These are phyloP conservation scores for Diarsia mendica DNA, from an alignment of 2,888 invertebrate genomes.

Conservation along the genomic window DNA sequence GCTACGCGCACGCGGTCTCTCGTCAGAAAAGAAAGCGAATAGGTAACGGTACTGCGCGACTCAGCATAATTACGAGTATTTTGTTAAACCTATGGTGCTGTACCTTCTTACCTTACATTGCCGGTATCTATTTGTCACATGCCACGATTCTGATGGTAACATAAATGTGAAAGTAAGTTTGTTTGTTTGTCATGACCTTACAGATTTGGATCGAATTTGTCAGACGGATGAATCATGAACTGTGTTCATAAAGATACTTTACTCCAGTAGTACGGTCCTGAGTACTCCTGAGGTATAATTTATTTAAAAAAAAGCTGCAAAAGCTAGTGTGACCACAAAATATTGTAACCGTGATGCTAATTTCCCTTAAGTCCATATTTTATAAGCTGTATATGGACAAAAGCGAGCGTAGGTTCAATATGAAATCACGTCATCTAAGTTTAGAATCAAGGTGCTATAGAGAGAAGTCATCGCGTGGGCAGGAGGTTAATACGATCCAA, in stretches of 20 bases:
- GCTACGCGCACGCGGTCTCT: conserved; percentile 67
- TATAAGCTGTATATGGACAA: conserved; percentile 35
- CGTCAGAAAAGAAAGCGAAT: conserved; percentile 84
- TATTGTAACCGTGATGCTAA: background rate
- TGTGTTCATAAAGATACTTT: background rate
- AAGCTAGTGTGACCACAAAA: background rate
- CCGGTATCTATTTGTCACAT: background rate
- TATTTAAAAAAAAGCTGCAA: too few relatives aligned
- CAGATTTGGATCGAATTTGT: background rate
- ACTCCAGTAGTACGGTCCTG: background rate
- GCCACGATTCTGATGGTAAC: background rate
- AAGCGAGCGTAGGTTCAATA: conserved; percentile 55
- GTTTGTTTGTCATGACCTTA: background rate
- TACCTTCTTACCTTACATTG: conserved; percentile 8
- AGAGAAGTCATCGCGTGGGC: conserved; percentile 58
- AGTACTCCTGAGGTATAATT: background rate
- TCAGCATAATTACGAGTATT: conserved; percentile 74
- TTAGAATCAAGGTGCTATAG: conserved; percentile 56
- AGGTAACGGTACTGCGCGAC: conserved; percentile 82
- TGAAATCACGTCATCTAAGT: conserved; percentile 57
- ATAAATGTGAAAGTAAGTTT: background rate
- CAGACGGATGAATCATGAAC: background rate
- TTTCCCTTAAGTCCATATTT: conserved; percentile 40
- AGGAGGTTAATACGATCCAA: conserved; percentile 64
- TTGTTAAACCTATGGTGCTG: conserved; percentile 55